Evolutionary conservation across 2,113 vertebrate genomes (phyloP).

Genomic region (Deroptyus accipitrinus): DNA sequence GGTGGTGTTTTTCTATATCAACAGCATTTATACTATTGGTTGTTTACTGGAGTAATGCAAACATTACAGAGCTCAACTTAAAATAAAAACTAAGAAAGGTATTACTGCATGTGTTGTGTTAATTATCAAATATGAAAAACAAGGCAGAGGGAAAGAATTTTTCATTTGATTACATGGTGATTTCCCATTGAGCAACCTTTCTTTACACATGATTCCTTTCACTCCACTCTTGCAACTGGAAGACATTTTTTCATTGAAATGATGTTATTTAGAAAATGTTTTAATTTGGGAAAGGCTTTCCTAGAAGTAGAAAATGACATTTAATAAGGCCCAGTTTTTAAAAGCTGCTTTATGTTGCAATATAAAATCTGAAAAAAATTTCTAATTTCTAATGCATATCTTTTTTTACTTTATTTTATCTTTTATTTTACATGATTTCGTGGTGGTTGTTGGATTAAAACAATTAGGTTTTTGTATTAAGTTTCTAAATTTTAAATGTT

Average conservation of each 20-base stretch:
- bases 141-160: neutral
- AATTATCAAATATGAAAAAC: neutral
- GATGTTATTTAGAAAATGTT: neutral
- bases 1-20: neutral
- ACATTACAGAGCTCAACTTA: neutral
- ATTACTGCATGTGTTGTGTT: neutral
- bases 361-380: neutral
- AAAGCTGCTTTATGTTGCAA: neutral
- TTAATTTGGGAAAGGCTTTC: neutral
- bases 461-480: neutral
- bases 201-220: neutral
- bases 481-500: neutral
- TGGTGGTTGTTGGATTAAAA: neutral
- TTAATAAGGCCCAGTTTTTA: neutral
- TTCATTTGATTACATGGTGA: neutral
- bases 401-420: neutral
- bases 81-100: neutral
- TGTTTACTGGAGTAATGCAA: neutral
- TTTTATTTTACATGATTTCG: neutral
- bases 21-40: neutral
- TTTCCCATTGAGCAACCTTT: neutral
- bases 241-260: neutral
- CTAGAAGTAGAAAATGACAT: neutral
- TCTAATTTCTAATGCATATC: neutral
- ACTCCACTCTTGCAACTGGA: neutral